These are phyloP conservation scores for Poecilia velifera DNA, from an alignment of 2,797 vertebrate species.

Conservation along the genomic window DNA sequence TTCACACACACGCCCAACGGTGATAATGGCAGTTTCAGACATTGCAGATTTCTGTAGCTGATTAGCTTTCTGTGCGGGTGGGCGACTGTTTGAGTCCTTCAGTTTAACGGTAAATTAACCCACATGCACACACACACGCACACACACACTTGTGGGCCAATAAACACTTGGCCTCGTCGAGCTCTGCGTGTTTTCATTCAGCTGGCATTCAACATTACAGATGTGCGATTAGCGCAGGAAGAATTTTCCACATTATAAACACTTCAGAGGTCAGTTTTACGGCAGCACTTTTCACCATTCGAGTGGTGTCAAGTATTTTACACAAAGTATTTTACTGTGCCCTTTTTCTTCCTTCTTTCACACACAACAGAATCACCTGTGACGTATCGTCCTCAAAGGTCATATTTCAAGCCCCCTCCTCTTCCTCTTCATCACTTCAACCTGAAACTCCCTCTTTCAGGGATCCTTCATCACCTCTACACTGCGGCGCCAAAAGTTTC, in stretches of 20 bases:
- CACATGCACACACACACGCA: background rate
- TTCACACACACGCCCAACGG: slow-evolving; percentile 5
- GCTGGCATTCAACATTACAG: slow-evolving; percentile 24
- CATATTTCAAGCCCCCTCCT: slow-evolving; percentile 26
- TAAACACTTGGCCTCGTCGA: slow-evolving; percentile 17
- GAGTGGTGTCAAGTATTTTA: slow-evolving; percentile 6
- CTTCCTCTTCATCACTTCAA: slow-evolving; percentile 5
- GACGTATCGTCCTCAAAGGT: slow-evolving; percentile 18
- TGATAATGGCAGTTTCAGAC: slow-evolving; percentile 24
- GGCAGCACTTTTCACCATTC: slow-evolving; percentile 32
- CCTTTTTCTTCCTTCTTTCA: slow-evolving; percentile 5
- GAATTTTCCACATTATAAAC: slow-evolving; percentile 63
- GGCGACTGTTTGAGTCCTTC: slow-evolving; percentile 3
- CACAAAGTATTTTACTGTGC: background rate
- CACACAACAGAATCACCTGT: slow-evolving; percentile 48
- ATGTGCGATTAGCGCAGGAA: slow-evolving; percentile 18
- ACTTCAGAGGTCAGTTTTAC: slow-evolving; percentile 45
- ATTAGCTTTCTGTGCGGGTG: slow-evolving; percentile 26
- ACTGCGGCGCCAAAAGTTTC: background rate
- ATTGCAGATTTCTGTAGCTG: slow-evolving; percentile 29
- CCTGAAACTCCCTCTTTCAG: slow-evolving; percentile 4
- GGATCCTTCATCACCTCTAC: slow-evolving; percentile 9
- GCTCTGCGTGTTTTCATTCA: slow-evolving; percentile 23
- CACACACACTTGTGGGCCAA: background rate
- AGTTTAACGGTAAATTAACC: slow-evolving; percentile 29